Percentiles rank a stretch among this genome's conserved stretches.
Evolutionary conservation across 2,888 invertebrate genomes (phyloP).

Genomic region (Falcaria lacertinaria): DNA sequence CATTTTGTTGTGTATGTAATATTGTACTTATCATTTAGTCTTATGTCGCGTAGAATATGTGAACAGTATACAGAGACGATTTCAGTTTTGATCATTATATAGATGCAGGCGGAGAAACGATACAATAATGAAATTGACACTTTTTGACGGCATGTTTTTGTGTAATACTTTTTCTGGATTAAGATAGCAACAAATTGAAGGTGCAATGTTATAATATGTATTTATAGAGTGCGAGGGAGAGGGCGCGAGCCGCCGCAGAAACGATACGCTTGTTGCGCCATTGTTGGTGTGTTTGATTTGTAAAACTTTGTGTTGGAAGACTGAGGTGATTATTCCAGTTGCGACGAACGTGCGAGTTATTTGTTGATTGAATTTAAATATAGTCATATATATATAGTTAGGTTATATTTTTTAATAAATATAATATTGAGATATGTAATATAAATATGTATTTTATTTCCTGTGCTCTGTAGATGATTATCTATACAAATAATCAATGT

Average conservation of each 20-base stretch:
- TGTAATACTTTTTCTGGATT: conserved; percentile 58
- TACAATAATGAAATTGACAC: conserved; percentile 37
- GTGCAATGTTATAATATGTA: conserved; percentile 75
- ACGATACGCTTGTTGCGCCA: conserved; percentile 50
- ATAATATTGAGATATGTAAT: conserved; percentile 80
- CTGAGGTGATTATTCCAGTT: conserved; percentile 78
- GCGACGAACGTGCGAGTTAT: conserved; percentile 75
- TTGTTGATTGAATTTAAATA: conserved; percentile 79
- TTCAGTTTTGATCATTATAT: conserved; percentile 32
- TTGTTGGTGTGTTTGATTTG: conserved; percentile 57
- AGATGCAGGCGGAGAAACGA: conserved; percentile 27
- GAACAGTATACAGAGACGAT: conserved; percentile 32
- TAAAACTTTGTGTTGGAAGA: conserved; percentile 75
- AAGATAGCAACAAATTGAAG: conserved; percentile 57
- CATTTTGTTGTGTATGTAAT: conserved; percentile 16
- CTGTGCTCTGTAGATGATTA: too few species aligned
- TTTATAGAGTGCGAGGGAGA: conserved; percentile 30
- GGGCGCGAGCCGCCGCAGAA: conserved; percentile 14
- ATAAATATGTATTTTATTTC: conserved; percentile 51
- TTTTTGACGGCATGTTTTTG: conserved; percentile 60
- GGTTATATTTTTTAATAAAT: conserved; percentile 81
- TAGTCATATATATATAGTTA: conserved; percentile 78
- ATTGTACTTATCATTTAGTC: conserved; percentile 44
- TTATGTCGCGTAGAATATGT: conserved; percentile 28
- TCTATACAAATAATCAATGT: background rate